Percentiles rank a stretch among this genome's conserved stretches.
Evolutionary conservation across 1,140 invertebrate genomes (phyloP).

Genomic region (Solenopsis fugax): DNA sequence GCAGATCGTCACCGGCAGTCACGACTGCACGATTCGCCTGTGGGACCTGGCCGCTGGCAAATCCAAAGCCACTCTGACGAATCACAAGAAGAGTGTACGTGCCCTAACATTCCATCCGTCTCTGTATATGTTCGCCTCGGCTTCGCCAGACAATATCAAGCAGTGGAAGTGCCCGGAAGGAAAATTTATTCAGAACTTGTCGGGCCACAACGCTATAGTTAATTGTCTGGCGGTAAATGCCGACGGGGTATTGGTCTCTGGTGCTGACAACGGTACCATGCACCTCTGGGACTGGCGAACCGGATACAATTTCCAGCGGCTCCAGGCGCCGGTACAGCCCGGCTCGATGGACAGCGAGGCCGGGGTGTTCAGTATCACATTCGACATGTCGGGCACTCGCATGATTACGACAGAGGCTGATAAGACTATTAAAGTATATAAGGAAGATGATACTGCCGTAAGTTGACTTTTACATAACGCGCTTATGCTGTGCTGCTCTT

Average conservation of each 20-base stretch:
- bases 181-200: constrained; percentile 97
- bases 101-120: constrained; percentile 96
- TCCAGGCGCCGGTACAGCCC: constrained; percentile 97
- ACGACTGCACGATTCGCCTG: constrained; percentile 95
- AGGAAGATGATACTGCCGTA: constrained; percentile 93
- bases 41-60: constrained; percentile 99
- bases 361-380: constrained; percentile 98
- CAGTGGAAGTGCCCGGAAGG: constrained; percentile 99
- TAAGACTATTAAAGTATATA: constrained; percentile 99
- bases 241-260: constrained; percentile 98
- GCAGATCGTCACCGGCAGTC: constrained; percentile 94
- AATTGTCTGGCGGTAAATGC: constrained; percentile 98
- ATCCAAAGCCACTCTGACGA: constrained; percentile 97
- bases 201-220: constrained; percentile 99
- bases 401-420: constrained; percentile 97
- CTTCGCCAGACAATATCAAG: constrained; percentile 99
- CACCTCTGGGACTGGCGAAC: constrained; percentile 99
- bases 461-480: neutral
- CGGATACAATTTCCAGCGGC: constrained; percentile 92
- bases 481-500: too few species aligned
- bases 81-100: constrained; percentile 99
- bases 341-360: constrained; percentile 95
- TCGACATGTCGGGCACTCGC: constrained; percentile 97
- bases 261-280: constrained; percentile 99
- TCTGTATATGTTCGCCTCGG: constrained; percentile 98